phyloP scores from a whole-genome alignment of 2,888 invertebrate genomes.

The Drosophila colorata region DNA sequence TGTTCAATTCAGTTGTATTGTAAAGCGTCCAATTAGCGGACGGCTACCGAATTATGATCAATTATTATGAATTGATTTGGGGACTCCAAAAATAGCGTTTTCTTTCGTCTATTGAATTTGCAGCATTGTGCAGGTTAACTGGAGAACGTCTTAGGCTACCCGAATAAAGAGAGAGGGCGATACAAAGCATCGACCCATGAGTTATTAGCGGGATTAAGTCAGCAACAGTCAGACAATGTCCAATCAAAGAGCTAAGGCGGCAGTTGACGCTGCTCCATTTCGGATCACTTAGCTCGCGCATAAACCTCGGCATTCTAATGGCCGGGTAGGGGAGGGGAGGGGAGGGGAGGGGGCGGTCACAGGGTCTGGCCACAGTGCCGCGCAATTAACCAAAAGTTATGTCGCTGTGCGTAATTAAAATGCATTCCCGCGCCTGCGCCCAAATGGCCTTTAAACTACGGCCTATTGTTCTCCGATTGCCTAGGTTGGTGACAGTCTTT shows the following conservation, averaged over 20 bases:
- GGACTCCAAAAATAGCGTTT: constrained; percentile 7
- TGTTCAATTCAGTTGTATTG: constrained; percentile 62
- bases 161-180: not conserved
- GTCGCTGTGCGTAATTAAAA: constrained; percentile 74
- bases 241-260: constrained; percentile 50
- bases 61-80: constrained; percentile 62
- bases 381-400: constrained; percentile 71
- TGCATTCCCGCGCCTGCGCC: constrained; percentile 45
- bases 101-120: constrained; percentile 31
- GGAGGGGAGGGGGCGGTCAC: constrained; percentile 3
- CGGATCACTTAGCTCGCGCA: constrained; percentile 43
- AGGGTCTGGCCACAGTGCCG: constrained; percentile 10
- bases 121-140: constrained; percentile 43
- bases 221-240: constrained; percentile 34
- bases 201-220: constrained; percentile 48
- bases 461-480: constrained; percentile 64
- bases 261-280: constrained; percentile 33
- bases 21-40: constrained; percentile 79
- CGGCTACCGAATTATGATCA: constrained; percentile 77
- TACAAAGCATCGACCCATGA: constrained; percentile 23
- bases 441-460: constrained; percentile 65
- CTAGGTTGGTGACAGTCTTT: constrained; percentile 34
- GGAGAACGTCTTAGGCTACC: constrained; percentile 7
- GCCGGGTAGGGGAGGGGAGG: not conserved
- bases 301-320: constrained; percentile 46